Evolutionary conservation across 64 coral and sea anemone species (phyloP).

Genomic region (Porites australiensis): DNA sequence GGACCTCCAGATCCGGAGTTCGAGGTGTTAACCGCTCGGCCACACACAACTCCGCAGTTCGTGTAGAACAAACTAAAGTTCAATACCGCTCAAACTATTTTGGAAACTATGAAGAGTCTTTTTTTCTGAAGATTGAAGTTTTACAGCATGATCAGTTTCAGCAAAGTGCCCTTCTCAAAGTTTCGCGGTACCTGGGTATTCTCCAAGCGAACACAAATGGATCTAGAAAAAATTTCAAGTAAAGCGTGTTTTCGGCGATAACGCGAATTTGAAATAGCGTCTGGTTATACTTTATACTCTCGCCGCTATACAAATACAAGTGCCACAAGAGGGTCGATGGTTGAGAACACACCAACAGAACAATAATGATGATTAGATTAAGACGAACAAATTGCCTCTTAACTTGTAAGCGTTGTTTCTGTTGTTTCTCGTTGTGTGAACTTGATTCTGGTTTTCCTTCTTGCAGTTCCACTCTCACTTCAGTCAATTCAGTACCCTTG

Average conservation of each 20-base stretch:
- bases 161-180: slow-evolving; percentile 47
- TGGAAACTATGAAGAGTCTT: no score
- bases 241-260: slow-evolving; percentile 55
- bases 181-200: slow-evolving; percentile 75
- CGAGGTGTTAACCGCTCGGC: no score
- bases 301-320: slow-evolving; percentile 15
- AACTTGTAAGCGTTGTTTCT: not conserved
- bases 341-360: slow-evolving; percentile 70
- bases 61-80: no score
- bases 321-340: slow-evolving; percentile 70
- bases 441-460: not conserved
- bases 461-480: no score
- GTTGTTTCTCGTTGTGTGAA: not conserved
- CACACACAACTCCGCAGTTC: no score
- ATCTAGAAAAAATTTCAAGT: slow-evolving; percentile 76
- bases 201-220: slow-evolving; percentile 84
- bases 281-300: not conserved
- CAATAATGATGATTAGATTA: slow-evolving; percentile 68
- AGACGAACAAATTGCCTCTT: slow-evolving; percentile 73
- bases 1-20: no score
- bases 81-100: no score
- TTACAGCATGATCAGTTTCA: no score
- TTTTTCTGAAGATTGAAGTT: no score
- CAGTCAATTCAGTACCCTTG: not conserved
- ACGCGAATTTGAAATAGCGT: slow-evolving; percentile 34